phyloP scores from a whole-genome alignment of 2,888 invertebrate species.

The Pristionchus maxplancki region DNA sequence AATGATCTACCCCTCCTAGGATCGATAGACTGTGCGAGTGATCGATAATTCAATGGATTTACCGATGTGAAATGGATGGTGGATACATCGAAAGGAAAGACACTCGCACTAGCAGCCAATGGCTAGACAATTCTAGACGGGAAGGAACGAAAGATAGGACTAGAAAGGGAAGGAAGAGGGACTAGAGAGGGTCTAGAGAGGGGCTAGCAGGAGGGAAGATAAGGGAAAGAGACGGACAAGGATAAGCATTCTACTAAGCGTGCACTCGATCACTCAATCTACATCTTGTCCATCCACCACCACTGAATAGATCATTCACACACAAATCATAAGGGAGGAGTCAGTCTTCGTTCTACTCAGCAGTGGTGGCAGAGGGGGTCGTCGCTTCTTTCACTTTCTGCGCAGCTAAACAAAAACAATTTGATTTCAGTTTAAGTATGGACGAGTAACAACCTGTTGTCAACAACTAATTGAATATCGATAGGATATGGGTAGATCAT shows the following conservation, averaged over 20 bases:
- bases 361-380: conserved; percentile 16
- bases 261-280: conserved; percentile 27
- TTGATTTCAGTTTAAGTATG: conserved; percentile 28
- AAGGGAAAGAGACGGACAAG: conserved; percentile 21
- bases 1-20: conserved; percentile 28
- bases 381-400: conserved; percentile 1
- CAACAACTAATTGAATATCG: conserved; percentile 31
- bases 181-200: conserved; percentile 25
- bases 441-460: conserved; percentile 2
- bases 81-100: conserved; percentile 30
- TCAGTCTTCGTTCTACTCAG: conserved; percentile 19
- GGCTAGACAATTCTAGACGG: conserved; percentile 32
- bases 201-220: neutral
- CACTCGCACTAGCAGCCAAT: conserved; percentile 42
- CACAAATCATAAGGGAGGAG: conserved; percentile 1
- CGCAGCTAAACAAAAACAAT: conserved; percentile 35
- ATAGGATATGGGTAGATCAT: conserved; percentile 29
- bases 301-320: conserved; percentile 35
- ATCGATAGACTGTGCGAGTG: conserved; percentile 34
- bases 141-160: neutral
- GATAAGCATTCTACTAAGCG: conserved; percentile 31
- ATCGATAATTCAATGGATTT: conserved; percentile 24
- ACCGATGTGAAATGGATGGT: conserved; percentile 8
- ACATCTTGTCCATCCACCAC: conserved; percentile 27
- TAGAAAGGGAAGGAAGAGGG: neutral